Base-by-base conservation (phyloP, 2,113 vertebrate species). In the Mastomys coucha region DNA sequence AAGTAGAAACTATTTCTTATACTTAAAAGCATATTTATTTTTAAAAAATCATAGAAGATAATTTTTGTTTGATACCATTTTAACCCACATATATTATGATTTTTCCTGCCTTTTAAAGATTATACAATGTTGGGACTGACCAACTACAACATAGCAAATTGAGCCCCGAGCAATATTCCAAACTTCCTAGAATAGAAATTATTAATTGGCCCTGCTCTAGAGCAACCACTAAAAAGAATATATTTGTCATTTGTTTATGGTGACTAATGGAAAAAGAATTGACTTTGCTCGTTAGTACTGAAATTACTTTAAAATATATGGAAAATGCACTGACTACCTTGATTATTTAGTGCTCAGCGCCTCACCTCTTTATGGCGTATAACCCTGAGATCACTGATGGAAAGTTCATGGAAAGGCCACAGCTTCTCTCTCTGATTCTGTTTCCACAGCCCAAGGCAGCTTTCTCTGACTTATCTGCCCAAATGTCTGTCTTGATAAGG, bases 1-100 rank as follows among this genome's bases (percentile, higher is more conserved):
- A 33, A 91, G 58, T 67, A 89, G 14, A 94, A 91, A 53, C 51
- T 92, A 60, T 89, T 90, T 63, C 69, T 93, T 93, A 80, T 14
- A 80, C 80, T 84, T 89, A 49, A 95, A 90, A 93, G 81, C 1
- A 42, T 53, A 70, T 60, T 92, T 81, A 49, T 91, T 91, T 67
- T 75, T 75, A 85, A 42, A 95, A 97, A 91, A 86, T 63, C 39
- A 95, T 22, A 49, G 13, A 78, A 82, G 77, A 28, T 65, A 14
- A 70, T 91, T 86, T 86, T 95, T 58, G 3, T 72, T 87, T 78
- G 31, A 45, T 45, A 45, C 45, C 45, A 45, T 45, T 5, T 45
- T 45, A 45, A 45, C 45, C 45, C 45, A 45, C 45, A 45, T 45
- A 26, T 72, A 45, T 51, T 76, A 17, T 72, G 24, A 31, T 14